Evolutionary conservation across 92 coral and sea anemone species (phyloP).

Genomic region (Palythoa heliodiscus): DNA sequence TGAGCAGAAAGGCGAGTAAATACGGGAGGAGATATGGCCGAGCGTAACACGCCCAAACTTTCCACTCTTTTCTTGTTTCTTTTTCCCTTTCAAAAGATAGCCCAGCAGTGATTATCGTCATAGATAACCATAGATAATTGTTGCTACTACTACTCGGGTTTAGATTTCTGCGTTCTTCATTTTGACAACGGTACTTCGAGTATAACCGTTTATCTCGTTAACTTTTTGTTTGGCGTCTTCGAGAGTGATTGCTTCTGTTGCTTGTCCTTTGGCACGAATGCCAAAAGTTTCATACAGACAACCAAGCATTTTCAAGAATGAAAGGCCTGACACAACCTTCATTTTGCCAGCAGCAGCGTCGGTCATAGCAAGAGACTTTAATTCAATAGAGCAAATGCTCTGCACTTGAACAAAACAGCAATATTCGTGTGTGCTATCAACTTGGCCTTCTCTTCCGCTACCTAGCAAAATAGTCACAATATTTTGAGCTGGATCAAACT

Average conservation of each 20-base stretch:
- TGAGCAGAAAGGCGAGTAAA: too few relatives aligned
- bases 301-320: constrained; percentile 54
- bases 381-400: constrained; percentile 25
- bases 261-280: constrained; percentile 44
- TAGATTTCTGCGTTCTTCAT: constrained; percentile 20
- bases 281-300: constrained; percentile 45
- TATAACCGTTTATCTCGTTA: constrained; percentile 38
- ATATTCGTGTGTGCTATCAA: constrained; percentile 39
- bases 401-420: constrained; percentile 50
- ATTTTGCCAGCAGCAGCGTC: constrained; percentile 23
- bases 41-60: too few relatives aligned
- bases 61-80: too few relatives aligned
- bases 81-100: too few relatives aligned
- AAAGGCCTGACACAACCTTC: constrained; percentile 50
- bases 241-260: constrained; percentile 39
- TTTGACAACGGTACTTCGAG: constrained; percentile 41
- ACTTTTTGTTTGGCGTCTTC: constrained; percentile 48
- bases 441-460: constrained; percentile 29
- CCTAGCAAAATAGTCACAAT: constrained; percentile 43
- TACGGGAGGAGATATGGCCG: too few relatives aligned
- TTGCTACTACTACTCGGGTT: too few relatives aligned
- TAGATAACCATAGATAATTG: too few relatives aligned
- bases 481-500: constrained; percentile 46
- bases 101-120: too few relatives aligned
- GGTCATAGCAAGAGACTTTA: constrained; percentile 42